Conservation (phyloP, 2,113 vertebrate genomes). For the Xerus inauris region DNA sequence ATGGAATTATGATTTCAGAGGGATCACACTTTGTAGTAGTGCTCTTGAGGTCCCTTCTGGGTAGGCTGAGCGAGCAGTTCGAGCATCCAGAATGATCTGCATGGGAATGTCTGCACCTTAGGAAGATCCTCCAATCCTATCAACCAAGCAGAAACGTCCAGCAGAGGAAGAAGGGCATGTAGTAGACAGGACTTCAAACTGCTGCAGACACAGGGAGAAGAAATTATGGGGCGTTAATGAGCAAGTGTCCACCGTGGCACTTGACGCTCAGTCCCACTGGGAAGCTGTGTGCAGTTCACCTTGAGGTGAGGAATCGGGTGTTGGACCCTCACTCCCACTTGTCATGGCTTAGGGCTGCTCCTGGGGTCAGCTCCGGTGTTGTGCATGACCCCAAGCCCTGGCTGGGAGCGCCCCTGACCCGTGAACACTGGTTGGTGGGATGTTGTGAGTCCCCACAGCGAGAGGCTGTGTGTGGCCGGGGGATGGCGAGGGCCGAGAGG, state of each 20-base stretch:
- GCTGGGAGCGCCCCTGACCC: too few species aligned
- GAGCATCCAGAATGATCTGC: not conserved
- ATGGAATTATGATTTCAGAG: not conserved
- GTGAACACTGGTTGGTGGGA: rapidly evolving
- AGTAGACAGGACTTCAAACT: rapidly evolving
- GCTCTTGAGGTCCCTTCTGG: too few species aligned
- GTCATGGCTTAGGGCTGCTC: too few species aligned
- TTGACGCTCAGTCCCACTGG: too few species aligned
- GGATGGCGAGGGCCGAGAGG: not conserved
- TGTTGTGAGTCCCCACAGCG: too few species aligned
- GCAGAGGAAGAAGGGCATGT: not conserved
- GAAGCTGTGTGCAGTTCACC: not conserved
- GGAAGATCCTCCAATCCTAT: not conserved
- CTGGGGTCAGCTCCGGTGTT: not conserved
- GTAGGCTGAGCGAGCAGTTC: too few species aligned
- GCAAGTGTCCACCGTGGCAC: too few species aligned
- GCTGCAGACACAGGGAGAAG: not conserved
- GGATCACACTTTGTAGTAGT: rapidly evolving
- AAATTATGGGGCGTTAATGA: too few species aligned
- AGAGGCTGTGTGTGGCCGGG: rapidly evolving
- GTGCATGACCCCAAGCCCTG: not conserved
- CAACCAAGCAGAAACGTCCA: not conserved
- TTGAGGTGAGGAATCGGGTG: not conserved
- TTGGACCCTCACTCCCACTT: too few species aligned
- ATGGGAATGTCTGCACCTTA: not conserved